A percentile compares a stretch with the other conserved stretches of the same genome.
phyloP scores from a whole-genome alignment of 1,140 invertebrate species.

The Protaetia brevitarsis region DNA sequence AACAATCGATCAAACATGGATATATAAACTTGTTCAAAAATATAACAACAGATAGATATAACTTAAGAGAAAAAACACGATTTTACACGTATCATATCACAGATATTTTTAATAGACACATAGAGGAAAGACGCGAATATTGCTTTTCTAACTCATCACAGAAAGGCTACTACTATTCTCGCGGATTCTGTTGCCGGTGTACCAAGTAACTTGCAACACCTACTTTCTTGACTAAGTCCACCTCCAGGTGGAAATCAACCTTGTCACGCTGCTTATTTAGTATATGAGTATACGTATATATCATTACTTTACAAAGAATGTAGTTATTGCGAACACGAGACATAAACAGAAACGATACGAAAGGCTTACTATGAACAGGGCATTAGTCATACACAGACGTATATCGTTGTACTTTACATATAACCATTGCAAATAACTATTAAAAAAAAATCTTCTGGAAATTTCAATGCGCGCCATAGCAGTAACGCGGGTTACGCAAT shows the following conservation, averaged over 20 bases:
- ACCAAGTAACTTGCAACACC: constrained; percentile 11
- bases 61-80: not conserved
- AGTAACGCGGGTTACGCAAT: too few relatives aligned
- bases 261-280: not conserved
- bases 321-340: not conserved
- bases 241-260: constrained; percentile 11
- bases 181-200: constrained; percentile 2
- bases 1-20: not conserved
- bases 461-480: too few relatives aligned
- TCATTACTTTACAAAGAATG: not conserved
- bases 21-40: not conserved
- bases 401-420: too few relatives aligned
- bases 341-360: too few relatives aligned
- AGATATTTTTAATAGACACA: not conserved
- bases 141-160: constrained; percentile 11
- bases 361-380: too few relatives aligned
- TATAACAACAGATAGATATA: not conserved
- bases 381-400: too few relatives aligned
- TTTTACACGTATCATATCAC: constrained; percentile 10
- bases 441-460: too few relatives aligned
- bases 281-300: not conserved
- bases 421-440: too few relatives aligned
- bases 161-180: constrained; percentile 10
- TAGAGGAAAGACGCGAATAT: not conserved
- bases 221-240: constrained; percentile 14